Evolutionary conservation across 1,140 invertebrate genomes (phyloP), one percentile per base, ranked within the genome.

Genomic region (Mya arenaria): DNA sequence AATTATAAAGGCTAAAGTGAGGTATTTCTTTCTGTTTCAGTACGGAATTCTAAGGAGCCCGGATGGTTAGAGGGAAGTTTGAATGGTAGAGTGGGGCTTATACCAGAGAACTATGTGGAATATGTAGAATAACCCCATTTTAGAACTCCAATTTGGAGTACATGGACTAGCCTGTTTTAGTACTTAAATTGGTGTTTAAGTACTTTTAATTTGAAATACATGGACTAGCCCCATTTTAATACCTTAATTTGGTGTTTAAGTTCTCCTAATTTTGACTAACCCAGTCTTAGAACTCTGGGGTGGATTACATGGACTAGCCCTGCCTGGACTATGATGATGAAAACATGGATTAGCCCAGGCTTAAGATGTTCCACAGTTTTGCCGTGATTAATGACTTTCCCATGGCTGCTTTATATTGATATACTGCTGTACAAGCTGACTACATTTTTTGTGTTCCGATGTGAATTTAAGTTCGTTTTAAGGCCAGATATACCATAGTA

Each of bases 21-120:
- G n/a, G n/a, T n/a, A n/a, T n/a, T n/a, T n/a, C 77, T 78, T 82
- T 89, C 72, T 84, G 89, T 94, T 95, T 56, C 93, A 98, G 97
- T 99, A 82, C 95, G 96, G 89, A 95, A 95, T 83, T 98, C 97
- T 19, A 95, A 96, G 85, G 98, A 99, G 93, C 98, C 98, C 6
- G 98, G 98, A 65, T 99, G 98, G 98, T 93, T 99, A 84, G 97
- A 99, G 92, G 98, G 98, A 66, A 97, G 96, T 30, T 94, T 99
- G 77, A 97, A 98, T 93, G 98, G 98, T 62, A 97, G 96, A 93
- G 96, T 96, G 39, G 98, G 98, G 55, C 95, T 99, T 55, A 96
- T 99, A 91, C 98, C 98, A 69, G 97, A 98, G 92, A 99, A 99
- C 93, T 99, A 99, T 94, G 97, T 99, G 19, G 97, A 99, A 94